phyloP scores from a whole-genome alignment of 2,113 vertebrate species.

The Pollimyrus isidori region DNA sequence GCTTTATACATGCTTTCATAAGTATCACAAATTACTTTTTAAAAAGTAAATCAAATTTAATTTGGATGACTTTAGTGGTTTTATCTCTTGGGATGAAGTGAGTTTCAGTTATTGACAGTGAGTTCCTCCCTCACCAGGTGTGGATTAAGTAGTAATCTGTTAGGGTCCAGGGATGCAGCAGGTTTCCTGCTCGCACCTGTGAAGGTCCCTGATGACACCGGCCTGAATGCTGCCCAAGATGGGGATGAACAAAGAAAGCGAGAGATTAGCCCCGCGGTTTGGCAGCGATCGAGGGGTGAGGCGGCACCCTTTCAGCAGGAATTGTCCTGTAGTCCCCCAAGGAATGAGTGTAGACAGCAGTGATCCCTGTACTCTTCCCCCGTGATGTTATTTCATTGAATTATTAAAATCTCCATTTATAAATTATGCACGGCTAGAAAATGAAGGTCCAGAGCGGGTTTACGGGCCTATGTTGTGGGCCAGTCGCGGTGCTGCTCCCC shows the following conservation, averaged over 20 bases:
- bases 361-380: slow-evolving; percentile 31
- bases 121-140: neutral
- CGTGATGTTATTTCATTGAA: slow-evolving; percentile 56
- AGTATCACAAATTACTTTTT: neutral
- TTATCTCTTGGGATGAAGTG: neutral
- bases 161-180: neutral
- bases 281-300: neutral
- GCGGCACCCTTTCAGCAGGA: slow-evolving; percentile 5
- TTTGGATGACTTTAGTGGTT: neutral
- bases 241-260: neutral
- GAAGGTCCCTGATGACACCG: neutral
- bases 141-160: neutral
- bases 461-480: slow-evolving; percentile 21
- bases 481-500: slow-evolving; percentile 15
- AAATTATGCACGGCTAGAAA: slow-evolving; percentile 51
- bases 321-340: slow-evolving; percentile 11
- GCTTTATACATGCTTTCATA: neutral
- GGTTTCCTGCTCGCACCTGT: neutral
- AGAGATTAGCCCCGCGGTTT: neutral
- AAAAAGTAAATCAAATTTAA: neutral
- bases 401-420: slow-evolving; percentile 52
- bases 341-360: slow-evolving; percentile 29
- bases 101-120: neutral
- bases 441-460: slow-evolving; percentile 18
- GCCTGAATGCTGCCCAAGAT: neutral